Base-by-base conservation (phyloP, 2,113 vertebrate species). In the Cricetomys ansorgei region DNA sequence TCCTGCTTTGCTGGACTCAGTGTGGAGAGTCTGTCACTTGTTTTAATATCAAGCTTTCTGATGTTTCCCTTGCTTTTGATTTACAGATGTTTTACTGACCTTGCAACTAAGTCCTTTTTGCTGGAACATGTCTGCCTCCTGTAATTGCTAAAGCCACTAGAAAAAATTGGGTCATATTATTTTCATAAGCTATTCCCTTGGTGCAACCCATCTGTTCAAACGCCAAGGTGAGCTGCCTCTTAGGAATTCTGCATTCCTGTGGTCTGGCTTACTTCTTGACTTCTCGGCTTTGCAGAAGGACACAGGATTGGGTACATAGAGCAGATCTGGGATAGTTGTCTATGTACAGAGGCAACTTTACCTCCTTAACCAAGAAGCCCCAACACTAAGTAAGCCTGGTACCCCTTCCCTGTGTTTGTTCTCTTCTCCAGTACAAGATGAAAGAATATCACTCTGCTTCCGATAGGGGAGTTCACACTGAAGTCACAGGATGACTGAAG, bases 401-500 rank as follows among this genome's bases (percentile, higher is more conserved):
- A 10, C 2, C 12, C 7, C 21, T 75, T 34, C 59, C 65, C 43
- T 50, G 19, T 7, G 53, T 55, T 59, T 50, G 2, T 4, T 23
- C 25, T 53, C 37, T 37, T 27, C 1, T 6, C 15, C 7, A 43
- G 21, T 87, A 95, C 92, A 40, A 88, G 64, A 85, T 91, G 65
- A 93, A 96, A 17, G n/a, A 29, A 55, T 2, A 62, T 1, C 3
- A 1, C 23, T 2, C 37, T 94, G 62, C n/a, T 94, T 80, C 77
- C 69, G 37, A 72, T 69, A 15, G 37, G 65, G 50, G 50, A 84
- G 65, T 84, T 97, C 73, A 94, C 73, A 93, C 77, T 12, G 76
- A 98, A 94, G 53, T 96, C 93, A 94, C 0, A 83, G 6, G 75
- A 83, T 94, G 93, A 92, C 70, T 88, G 67, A 92, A 97, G 79